Conservation (phyloP, 2,797 vertebrate genomes). For the Alectoris magna region DNA sequence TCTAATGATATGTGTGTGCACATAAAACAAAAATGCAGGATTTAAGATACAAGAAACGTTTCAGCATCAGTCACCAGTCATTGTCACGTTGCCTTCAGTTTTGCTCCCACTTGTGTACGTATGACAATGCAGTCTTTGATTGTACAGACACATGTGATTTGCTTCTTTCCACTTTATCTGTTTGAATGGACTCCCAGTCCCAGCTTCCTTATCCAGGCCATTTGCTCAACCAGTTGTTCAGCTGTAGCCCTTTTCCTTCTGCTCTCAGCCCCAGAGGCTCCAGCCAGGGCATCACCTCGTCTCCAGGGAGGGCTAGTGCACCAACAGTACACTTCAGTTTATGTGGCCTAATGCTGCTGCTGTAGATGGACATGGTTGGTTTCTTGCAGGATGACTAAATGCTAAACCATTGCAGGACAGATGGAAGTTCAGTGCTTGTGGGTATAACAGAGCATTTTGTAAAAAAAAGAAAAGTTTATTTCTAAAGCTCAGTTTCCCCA, state of each 20-base stretch:
- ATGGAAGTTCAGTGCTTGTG: background rate
- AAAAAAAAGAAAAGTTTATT: background rate
- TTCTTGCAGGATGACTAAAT: background rate
- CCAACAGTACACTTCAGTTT: background rate
- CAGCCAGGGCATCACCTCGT: background rate
- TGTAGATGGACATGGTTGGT: background rate
- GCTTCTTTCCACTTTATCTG: background rate
- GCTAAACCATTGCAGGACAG: background rate
- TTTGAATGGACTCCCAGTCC: background rate
- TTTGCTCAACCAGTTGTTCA: background rate
- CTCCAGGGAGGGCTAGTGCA: background rate
- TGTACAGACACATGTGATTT: fast-evolving
- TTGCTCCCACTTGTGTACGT: fast-evolving
- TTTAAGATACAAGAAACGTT: background rate
- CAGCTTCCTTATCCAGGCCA: background rate
- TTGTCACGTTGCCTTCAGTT: background rate
- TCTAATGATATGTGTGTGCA: fast-evolving
- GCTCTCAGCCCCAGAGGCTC: background rate
- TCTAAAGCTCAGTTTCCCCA: background rate
- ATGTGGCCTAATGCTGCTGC: background rate
- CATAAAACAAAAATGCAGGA: background rate
- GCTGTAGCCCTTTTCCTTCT: background rate
- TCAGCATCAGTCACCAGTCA: background rate
- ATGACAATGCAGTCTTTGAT: background rate
- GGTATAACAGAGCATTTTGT: background rate